These are phyloP conservation scores for Carlito syrichta DNA, from an alignment of 2,113 vertebrate species.

Conservation along the genomic window DNA sequence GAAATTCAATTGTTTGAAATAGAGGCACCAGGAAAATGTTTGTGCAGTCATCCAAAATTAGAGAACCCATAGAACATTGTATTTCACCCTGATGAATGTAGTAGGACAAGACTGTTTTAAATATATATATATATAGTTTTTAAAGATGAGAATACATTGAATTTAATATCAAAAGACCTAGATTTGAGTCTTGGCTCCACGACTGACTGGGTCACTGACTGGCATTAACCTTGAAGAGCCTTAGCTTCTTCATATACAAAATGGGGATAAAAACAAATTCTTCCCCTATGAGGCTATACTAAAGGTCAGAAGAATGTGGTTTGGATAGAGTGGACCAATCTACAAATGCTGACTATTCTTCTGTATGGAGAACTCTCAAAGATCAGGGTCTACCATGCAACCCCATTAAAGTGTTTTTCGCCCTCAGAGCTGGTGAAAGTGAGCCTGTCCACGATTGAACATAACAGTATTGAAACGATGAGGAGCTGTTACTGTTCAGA, in stretches of 20 bases:
- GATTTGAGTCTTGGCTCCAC: not conserved
- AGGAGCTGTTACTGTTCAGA: not conserved
- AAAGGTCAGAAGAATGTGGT: not conserved
- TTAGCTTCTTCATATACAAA: not conserved
- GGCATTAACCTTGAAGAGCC: not conserved
- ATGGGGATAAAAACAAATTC: not conserved
- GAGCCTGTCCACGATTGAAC: not conserved
- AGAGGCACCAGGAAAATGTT: not conserved
- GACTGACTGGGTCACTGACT: not conserved
- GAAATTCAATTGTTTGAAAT: conserved; percentile 22
- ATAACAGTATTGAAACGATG: not conserved
- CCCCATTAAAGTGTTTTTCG: not conserved
- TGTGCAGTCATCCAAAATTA: not conserved
- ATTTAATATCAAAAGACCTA: not conserved
- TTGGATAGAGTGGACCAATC: not conserved
- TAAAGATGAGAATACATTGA: not conserved
- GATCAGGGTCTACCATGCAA: not conserved
- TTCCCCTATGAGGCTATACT: not conserved
- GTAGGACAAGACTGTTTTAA: not conserved
- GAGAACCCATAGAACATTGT: not conserved
- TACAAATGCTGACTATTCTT: not conserved
- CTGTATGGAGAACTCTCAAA: not conserved
- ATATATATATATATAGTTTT: not conserved
- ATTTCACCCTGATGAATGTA: not conserved
- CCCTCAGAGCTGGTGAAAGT: not conserved